phyloP scores from a whole-genome alignment of 2,888 invertebrate species.

The Acleris emargana region DNA sequence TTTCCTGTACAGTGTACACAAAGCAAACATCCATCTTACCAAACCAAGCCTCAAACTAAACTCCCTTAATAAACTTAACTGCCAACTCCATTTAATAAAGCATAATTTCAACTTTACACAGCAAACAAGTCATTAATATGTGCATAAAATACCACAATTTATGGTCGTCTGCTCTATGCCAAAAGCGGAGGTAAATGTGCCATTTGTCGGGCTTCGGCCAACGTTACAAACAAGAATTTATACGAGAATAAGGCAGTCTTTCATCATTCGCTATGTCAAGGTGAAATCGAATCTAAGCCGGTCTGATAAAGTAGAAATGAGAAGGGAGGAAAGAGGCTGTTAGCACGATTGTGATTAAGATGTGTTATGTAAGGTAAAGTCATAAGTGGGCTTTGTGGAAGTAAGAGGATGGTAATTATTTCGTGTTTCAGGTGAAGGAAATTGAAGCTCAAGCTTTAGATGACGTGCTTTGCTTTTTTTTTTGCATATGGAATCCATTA shows the following conservation, averaged over 20 bases:
- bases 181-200: constrained; percentile 37
- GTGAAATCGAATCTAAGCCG: constrained; percentile 23
- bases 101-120: constrained; percentile 1
- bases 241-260: constrained; percentile 25
- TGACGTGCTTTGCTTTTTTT: no score
- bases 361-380: constrained; percentile 15
- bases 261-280: constrained; percentile 21
- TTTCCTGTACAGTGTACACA: no score
- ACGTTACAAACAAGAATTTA: constrained; percentile 40
- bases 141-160: constrained; percentile 36
- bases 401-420: constrained; percentile 2
- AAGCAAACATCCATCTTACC: not conserved
- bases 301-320: constrained; percentile 15
- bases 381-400: constrained; percentile 15
- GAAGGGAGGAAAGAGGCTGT: constrained; percentile 18
- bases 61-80: not conserved
- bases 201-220: constrained; percentile 38
- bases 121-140: constrained; percentile 31
- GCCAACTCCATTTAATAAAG: not conserved
- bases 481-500: no score
- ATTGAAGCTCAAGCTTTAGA: no score
- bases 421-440: not conserved
- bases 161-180: constrained; percentile 29
- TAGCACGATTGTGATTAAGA: constrained; percentile 18
- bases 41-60: not conserved